A percentile compares a stretch with the other conserved stretches of the same genome.
phyloP scores from a whole-genome alignment of 2,888 invertebrate genomes.

The Eristalis tenax region DNA sequence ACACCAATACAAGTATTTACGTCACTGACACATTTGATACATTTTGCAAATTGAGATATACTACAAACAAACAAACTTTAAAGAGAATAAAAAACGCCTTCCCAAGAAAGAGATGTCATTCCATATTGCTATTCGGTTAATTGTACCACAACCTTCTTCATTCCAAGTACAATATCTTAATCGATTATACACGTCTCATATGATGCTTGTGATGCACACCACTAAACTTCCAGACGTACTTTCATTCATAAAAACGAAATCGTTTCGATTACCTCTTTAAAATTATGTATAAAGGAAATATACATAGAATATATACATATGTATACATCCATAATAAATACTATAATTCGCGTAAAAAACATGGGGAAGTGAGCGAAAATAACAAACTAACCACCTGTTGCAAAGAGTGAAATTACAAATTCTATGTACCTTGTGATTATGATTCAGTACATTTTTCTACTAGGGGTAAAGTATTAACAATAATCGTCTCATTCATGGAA shows the following conservation, averaged over 20 bases:
- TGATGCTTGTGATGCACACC: neutral
- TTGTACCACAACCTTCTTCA: neutral
- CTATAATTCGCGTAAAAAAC: neutral
- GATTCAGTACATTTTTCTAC: neutral
- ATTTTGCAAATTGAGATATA: neutral
- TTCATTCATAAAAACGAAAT: neutral
- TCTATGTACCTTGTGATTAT: neutral
- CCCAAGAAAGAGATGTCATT: neutral
- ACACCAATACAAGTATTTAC: neutral
- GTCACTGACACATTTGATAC: neutral
- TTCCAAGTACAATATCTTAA: neutral
- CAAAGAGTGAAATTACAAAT: neutral
- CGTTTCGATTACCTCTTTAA: neutral
- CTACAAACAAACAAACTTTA: neutral
- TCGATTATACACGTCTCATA: neutral
- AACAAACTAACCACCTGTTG: neutral
- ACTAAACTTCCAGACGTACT: neutral
- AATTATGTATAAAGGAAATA: neutral
- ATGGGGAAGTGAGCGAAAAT: neutral
- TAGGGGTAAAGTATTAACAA: neutral
- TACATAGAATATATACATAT: neutral
- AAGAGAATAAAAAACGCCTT: neutral
- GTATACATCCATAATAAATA: neutral
- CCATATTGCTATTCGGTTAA: neutral
- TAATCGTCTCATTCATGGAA: neutral